Evolutionary conservation across 1,140 invertebrate species (phyloP).

Genomic region (Conus ventricosus): DNA sequence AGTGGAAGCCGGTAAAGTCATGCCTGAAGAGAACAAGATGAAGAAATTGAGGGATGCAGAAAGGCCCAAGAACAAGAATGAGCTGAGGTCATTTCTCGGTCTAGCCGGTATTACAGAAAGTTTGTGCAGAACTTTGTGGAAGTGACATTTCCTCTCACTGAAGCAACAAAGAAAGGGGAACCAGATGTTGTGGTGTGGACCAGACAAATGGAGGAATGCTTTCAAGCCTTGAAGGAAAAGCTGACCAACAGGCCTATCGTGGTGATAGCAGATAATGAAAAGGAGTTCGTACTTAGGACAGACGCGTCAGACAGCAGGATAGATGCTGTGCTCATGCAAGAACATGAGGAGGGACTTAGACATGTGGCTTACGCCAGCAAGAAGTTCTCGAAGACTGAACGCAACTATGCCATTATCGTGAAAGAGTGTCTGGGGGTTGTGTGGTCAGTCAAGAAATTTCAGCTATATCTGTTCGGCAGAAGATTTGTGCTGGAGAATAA

Average conservation of each 20-base stretch:
- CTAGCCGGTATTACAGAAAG: no score
- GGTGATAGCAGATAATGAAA: slow-evolving; percentile 62
- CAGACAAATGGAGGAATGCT: slow-evolving; percentile 50
- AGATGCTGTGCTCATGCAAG: slow-evolving; percentile 50
- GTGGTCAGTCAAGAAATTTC: slow-evolving; percentile 71
- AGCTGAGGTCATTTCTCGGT: no score
- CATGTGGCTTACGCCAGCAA: slow-evolving; percentile 56
- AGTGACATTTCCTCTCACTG: neutral
- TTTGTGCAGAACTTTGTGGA: neutral
- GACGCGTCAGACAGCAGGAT: slow-evolving; percentile 53
- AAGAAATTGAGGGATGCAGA: no score
- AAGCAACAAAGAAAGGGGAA: neutral
- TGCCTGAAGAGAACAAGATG: no score
- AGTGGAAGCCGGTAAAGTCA: no score
- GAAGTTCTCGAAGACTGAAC: slow-evolving; percentile 23
- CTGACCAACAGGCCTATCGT: slow-evolving; percentile 37
- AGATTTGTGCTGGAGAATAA: slow-evolving; percentile 75
- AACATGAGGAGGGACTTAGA: slow-evolving; percentile 29
- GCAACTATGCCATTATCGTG: slow-evolving; percentile 14
- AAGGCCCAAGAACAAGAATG: no score
- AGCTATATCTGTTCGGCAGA: slow-evolving; percentile 71
- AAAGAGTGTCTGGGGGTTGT: slow-evolving; percentile 51
- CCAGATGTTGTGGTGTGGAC: slow-evolving; percentile 1
- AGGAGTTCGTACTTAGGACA: slow-evolving; percentile 63
- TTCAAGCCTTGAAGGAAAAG: slow-evolving; percentile 23